Evolutionary conservation across 2,888 invertebrate species (phyloP), one percentile per base, ranked within the genome.

Genomic region (Himalopsyche kuldschensis): DNA sequence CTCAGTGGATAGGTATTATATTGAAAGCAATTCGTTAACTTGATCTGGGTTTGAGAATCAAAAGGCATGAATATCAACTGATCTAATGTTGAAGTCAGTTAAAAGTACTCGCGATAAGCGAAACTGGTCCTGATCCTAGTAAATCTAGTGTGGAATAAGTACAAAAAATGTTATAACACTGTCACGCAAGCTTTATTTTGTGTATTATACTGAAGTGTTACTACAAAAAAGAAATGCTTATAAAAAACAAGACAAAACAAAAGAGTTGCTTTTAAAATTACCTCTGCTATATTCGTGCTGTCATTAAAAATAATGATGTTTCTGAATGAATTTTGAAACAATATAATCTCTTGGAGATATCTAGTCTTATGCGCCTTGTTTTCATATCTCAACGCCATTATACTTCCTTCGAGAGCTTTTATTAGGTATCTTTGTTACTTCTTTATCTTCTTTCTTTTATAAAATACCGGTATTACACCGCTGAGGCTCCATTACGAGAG

Each of bases 371-470:
- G 15, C 69, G 69, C 69, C 27, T 11, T 24, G 69, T 81, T 82
- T 81, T 81, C 80, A 84, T 81, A 78, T 81, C 78, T 27, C 78
- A 75, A 41, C 76, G 75, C 83, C 76, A 63, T 82, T 63, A 24
- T 79, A 80, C 55, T 79, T 82, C 79, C 79, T 79, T 55, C 41
- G 76, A 30, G 69, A 79, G 79, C 84, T 84, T 84, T 84, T 55
- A 82, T 82, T 82, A 77, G 24, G 75, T 81, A 82, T 82, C 85
- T 85, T 79, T 75, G 46, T 78, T 82, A 48, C 80, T 79, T 82
- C 82, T 84, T 85, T 85, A 85, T 85, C 85, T 83, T 78, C 20
- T 31, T 48, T 85, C 41, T 79, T 84, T 83, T 84, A 82, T 84
- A 63, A 82, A 78, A 83, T 75, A 76, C 46, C 82, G 75, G 46